Conservation (phyloP, 2,888 invertebrate genomes). For the Aporophyla lueneburgensis region DNA sequence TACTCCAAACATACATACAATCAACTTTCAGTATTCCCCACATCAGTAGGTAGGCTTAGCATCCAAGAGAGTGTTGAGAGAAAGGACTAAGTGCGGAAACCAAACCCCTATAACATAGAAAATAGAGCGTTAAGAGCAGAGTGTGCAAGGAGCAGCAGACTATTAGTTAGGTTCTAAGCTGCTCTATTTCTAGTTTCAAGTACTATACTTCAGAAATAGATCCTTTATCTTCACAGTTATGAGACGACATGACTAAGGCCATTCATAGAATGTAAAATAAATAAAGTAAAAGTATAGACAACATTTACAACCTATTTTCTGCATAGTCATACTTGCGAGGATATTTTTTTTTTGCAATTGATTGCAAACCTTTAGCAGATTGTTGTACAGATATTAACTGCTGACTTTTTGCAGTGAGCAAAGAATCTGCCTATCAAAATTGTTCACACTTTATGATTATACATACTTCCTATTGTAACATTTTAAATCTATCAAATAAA, state of each 20-base stretch:
- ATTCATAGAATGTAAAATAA: not conserved
- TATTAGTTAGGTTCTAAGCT: not conserved
- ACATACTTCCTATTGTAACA: not conserved
- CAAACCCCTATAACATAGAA: too few relatives aligned
- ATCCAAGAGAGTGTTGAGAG: not conserved
- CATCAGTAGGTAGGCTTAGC: not conserved
- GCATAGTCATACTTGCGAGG: not conserved
- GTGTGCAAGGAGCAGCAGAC: not conserved
- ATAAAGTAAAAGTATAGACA: not conserved
- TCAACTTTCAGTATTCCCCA: not conserved
- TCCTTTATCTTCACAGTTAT: not conserved
- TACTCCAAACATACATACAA: not conserved
- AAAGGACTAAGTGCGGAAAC: too few relatives aligned
- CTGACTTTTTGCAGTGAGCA: too few relatives aligned
- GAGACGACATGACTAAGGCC: not conserved
- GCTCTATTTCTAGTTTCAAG: not conserved
- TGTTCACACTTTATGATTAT: too few relatives aligned
- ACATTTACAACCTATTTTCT: not conserved
- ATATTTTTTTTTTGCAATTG: too few relatives aligned
- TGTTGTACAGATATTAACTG: too few relatives aligned
- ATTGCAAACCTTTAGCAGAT: too few relatives aligned
- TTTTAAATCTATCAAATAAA: not conserved
- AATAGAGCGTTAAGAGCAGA: not conserved
- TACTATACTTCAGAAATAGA: not conserved
- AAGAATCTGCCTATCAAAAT: too few relatives aligned